These are phyloP conservation scores for Saguinus imperator DNA, from an alignment of 2,113 vertebrate genomes.

Conservation along the genomic window DNA sequence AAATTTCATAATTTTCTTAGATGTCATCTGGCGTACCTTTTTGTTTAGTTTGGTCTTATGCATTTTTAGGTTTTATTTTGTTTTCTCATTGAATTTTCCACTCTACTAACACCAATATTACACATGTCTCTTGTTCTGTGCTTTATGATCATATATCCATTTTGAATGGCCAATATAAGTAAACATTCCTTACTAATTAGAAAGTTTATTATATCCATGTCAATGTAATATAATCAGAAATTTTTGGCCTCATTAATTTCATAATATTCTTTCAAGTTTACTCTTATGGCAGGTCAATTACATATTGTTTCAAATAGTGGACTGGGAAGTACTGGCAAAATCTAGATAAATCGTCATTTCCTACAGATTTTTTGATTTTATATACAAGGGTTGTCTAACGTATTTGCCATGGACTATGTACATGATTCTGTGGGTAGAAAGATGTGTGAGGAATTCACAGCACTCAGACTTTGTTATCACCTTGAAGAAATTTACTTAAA, in stretches of 20 bases:
- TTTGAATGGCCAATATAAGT: background rate
- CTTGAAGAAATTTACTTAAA: background rate
- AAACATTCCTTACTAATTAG: slow-evolving; percentile 12
- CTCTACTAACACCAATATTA: background rate
- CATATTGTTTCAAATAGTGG: background rate
- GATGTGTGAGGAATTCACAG: background rate
- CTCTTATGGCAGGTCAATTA: background rate
- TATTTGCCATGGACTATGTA: background rate
- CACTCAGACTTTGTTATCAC: background rate
- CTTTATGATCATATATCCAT: background rate
- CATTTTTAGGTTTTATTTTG: background rate
- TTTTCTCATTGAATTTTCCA: background rate
- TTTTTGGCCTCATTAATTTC: slow-evolving; percentile 1
- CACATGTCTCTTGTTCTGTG: background rate
- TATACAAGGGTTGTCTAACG: background rate
- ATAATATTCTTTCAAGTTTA: background rate
- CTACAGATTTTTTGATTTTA: background rate
- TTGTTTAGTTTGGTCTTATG: background rate
- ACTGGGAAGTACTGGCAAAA: background rate
- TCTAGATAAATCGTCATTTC: background rate
- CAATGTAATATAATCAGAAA: background rate
- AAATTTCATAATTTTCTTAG: background rate
- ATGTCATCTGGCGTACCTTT: background rate
- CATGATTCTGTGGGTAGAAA: background rate
- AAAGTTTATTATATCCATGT: slow-evolving; percentile 13